Evolutionary conservation across 1,140 invertebrate genomes (phyloP).

Genomic region (Ceratina calcarata): DNA sequence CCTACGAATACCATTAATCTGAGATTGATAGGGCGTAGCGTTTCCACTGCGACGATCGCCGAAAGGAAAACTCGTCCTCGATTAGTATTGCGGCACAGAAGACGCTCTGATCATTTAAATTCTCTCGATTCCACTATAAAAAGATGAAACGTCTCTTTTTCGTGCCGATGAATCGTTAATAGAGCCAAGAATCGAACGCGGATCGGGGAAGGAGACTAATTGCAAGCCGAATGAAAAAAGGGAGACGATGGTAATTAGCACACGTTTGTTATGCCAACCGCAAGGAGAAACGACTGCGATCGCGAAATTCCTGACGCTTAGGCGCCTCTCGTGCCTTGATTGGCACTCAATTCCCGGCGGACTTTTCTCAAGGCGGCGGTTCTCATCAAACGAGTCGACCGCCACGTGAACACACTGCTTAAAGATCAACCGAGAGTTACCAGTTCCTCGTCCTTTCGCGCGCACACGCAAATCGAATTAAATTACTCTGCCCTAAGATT

Average conservation of each 20-base stretch:
- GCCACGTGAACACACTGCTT: conserved; percentile 38
- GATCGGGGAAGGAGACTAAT: conserved; percentile 3
- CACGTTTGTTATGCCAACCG: conserved; percentile 67
- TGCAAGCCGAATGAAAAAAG: not conserved
- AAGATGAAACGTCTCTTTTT: not conserved
- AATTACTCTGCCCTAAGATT: not conserved
- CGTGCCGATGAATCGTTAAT: conserved; percentile 16
- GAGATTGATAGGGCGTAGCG: not conserved
- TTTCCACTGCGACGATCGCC: not conserved
- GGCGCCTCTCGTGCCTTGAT: conserved; percentile 64
- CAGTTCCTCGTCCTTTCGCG: conserved; percentile 6
- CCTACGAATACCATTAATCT: conserved; percentile 3
- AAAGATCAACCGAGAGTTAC: conserved; percentile 11
- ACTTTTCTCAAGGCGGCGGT: conserved; percentile 56
- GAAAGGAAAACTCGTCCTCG: not conserved
- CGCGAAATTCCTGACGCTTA: conserved; percentile 60
- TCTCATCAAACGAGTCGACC: conserved; percentile 51
- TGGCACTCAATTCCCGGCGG: conserved; percentile 55
- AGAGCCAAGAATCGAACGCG: conserved; percentile 10
- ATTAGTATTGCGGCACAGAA: not conserved
- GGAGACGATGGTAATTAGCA: conserved; percentile 66
- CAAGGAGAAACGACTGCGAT: conserved; percentile 48
- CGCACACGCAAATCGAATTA: conserved; percentile 18
- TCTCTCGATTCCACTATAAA: too few species aligned
- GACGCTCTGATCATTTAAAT: too few species aligned